These are phyloP conservation scores for Gymnocephalus cernua DNA, from an alignment of 2,113 vertebrate species.

Conservation along the genomic window DNA sequence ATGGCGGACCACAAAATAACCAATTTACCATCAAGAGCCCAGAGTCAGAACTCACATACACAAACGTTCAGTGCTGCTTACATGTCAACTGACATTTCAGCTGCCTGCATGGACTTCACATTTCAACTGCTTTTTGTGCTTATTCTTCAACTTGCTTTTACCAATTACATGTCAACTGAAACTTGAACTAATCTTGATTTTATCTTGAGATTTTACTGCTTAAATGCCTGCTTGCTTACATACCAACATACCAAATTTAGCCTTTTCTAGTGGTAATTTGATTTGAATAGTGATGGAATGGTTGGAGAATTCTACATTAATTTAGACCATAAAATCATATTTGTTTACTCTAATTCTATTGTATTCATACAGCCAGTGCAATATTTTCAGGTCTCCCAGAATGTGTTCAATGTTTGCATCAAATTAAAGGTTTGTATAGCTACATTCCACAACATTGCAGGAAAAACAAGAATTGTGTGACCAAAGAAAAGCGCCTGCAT, in stretches of 20 bases:
- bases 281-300: not conserved
- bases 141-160: too few relatives aligned
- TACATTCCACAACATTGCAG: not conserved
- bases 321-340: not conserved
- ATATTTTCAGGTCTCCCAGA: conserved; percentile 5
- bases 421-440: conserved; percentile 5
- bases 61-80: not conserved
- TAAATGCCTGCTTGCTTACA: too few relatives aligned
- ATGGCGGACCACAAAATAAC: not conserved
- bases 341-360: not conserved
- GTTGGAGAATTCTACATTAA: not conserved
- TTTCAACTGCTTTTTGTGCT: too few relatives aligned
- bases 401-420: not conserved
- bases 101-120: not conserved
- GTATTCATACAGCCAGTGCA: not conserved
- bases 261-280: not conserved
- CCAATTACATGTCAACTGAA: too few relatives aligned
- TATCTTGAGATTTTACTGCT: too few relatives aligned
- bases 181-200: too few relatives aligned
- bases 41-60: not conserved
- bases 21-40: not conserved
- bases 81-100: not conserved
- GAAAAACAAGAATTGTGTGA: not conserved
- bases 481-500: not conserved
- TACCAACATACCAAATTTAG: not conserved